Conservation (phyloP, 1,140 invertebrate genomes). For the Antheraea pernyi region DNA sequence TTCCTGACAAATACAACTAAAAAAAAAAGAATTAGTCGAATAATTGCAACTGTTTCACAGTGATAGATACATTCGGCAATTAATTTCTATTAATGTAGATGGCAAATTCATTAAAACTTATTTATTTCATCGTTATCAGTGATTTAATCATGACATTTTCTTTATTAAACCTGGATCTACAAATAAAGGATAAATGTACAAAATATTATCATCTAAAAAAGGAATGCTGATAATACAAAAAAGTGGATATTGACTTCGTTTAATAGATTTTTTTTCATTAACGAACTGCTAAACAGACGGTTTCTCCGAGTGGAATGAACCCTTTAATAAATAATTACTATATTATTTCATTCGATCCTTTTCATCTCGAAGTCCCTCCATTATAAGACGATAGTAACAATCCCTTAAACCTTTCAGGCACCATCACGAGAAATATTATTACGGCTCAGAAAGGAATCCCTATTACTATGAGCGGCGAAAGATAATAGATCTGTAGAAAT, state of each 20-base stretch:
- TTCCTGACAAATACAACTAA: too few relatives aligned
- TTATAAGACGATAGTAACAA: conserved; percentile 17
- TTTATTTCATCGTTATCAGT: too few relatives aligned
- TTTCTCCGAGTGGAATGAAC: neutral
- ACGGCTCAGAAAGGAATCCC: conserved; percentile 44
- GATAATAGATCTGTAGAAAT: conserved; percentile 61
- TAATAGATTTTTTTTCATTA: neutral
- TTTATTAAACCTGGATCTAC: too few relatives aligned
- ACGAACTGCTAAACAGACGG: neutral
- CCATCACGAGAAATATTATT: conserved; percentile 47
- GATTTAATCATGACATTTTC: too few relatives aligned
- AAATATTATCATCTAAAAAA: too few relatives aligned
- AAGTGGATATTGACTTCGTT: neutral
- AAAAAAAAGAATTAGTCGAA: too few relatives aligned
- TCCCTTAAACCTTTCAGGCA: conserved; percentile 34
- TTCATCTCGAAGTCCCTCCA: conserved; percentile 6
- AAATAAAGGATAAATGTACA: too few relatives aligned
- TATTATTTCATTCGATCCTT: conserved; percentile 4
- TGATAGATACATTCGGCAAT: too few relatives aligned
- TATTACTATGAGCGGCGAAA: conserved; percentile 59
- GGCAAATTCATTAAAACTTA: too few relatives aligned
- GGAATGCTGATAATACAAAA: neutral
- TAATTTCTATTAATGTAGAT: too few relatives aligned
- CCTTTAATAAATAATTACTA: conserved; percentile 10
- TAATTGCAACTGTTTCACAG: too few relatives aligned